A percentile compares a stretch with the other conserved stretches of the same genome.
Conservation (phyloP, 2,113 vertebrate genomes). For the Ageneiosus marmoratus region DNA sequence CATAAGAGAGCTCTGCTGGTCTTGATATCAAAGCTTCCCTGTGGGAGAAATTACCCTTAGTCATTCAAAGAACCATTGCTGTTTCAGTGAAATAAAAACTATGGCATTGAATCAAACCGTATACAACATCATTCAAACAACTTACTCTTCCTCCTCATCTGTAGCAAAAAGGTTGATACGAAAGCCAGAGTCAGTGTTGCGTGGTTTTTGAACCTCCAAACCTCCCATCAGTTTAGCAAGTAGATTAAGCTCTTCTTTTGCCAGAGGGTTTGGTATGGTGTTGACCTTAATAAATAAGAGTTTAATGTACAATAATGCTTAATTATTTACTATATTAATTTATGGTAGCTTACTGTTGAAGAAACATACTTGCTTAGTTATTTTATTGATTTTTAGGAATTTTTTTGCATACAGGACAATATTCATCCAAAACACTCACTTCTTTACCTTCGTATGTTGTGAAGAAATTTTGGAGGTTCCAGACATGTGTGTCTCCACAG, state of each 20-base stretch:
- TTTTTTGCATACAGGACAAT: background rate
- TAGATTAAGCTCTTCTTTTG: constrained; percentile 95
- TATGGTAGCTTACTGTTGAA: background rate
- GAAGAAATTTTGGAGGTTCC: too few relatives aligned
- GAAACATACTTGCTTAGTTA: background rate
- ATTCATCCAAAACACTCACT: too few relatives aligned
- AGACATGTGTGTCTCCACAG: too few relatives aligned
- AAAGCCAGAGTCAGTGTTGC: constrained; percentile 80
- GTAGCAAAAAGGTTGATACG: constrained; percentile 89
- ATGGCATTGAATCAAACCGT: background rate
- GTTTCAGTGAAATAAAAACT: background rate
- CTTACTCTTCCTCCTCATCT: constrained; percentile 95
- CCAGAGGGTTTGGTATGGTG: constrained; percentile 85
- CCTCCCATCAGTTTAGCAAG: constrained; percentile 91
- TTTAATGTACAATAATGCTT: background rate
- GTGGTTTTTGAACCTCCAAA: constrained; percentile 79
- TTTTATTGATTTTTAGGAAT: background rate
- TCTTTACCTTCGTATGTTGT: too few relatives aligned
- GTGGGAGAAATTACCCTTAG: constrained; percentile 39
- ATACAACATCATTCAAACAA: background rate
- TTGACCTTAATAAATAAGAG: constrained; percentile 75
- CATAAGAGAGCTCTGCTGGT: constrained; percentile 85
- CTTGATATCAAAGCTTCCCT: constrained; percentile 86
- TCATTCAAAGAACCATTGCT: background rate
- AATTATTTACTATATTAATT: background rate